A percentile compares a stretch with the other conserved stretches of the same genome.
phyloP scores from a whole-genome alignment of 2,113 vertebrate species.

The Phylloscopus trochilus region DNA sequence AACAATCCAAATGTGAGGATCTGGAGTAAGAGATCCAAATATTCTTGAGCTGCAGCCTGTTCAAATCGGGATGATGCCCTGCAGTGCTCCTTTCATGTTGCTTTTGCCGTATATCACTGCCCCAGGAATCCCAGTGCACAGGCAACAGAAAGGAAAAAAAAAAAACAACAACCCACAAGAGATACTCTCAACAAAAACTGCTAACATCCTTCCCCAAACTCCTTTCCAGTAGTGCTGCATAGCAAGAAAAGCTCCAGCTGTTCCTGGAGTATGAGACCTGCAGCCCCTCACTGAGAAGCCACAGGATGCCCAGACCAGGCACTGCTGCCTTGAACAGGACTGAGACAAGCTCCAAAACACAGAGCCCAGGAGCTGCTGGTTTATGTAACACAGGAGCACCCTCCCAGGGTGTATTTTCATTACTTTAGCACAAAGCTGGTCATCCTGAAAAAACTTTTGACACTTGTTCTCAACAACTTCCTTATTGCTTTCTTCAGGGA shows the following conservation, averaged over 20 bases:
- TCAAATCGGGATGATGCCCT: rapidly evolving
- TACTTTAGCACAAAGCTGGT: not conserved
- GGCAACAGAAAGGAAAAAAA: not conserved
- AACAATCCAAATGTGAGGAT: not conserved
- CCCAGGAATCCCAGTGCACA: not conserved
- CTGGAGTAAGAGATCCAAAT: not conserved
- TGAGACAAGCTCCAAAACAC: not conserved
- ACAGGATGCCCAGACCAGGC: not conserved
- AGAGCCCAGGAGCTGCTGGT: not conserved
- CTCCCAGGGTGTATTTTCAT: not conserved
- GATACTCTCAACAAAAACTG: not conserved
- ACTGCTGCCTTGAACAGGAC: not conserved
- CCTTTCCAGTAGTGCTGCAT: not conserved
- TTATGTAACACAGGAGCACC: rapidly evolving
- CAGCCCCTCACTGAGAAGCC: not conserved
- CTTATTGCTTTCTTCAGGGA: not conserved
- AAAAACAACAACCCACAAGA: not conserved
- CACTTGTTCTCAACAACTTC: not conserved
- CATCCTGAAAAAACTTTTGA: not conserved
- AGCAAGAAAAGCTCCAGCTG: not conserved
- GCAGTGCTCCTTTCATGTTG: not conserved
- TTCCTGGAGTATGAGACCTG: rapidly evolving
- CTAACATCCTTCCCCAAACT: not conserved
- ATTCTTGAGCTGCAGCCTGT: not conserved
- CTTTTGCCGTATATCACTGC: not conserved